Evolutionary conservation across 2,888 invertebrate genomes (phyloP).

Genomic region (Diploptera punctata): DNA sequence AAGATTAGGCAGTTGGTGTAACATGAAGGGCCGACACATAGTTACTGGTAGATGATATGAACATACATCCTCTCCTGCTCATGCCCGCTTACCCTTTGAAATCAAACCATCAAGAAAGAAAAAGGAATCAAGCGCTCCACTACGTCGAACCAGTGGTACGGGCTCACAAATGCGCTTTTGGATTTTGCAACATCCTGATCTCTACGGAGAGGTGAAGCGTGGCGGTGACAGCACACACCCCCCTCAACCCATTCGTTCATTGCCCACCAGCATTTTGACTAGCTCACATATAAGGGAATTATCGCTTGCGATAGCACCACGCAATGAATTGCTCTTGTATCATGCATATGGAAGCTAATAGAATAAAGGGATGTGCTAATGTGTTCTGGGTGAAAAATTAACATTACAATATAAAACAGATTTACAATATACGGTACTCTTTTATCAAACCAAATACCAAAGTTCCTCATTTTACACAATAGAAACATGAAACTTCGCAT

Average conservation of each 20-base stretch:
- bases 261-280: conserved; percentile 30
- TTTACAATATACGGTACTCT: too few species aligned
- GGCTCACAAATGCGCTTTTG: conserved; percentile 23
- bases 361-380: not conserved
- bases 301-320: conserved; percentile 1
- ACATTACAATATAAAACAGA: not conserved
- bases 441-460: too few species aligned
- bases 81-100: conserved; percentile 39
- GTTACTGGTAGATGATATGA: conserved; percentile 30
- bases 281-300: conserved; percentile 7
- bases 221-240: conserved; percentile 27
- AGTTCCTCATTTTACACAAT: too few species aligned
- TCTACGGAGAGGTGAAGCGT: conserved; percentile 13
- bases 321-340: conserved; percentile 15
- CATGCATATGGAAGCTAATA: conserved; percentile 5
- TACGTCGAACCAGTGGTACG: conserved; percentile 15
- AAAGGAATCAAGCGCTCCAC: conserved; percentile 30
- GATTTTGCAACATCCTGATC: conserved; percentile 25
- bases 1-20: conserved; percentile 20
- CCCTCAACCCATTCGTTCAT: conserved; percentile 7
- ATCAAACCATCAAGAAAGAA: conserved; percentile 38
- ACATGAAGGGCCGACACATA: conserved; percentile 1
- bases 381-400: not conserved
- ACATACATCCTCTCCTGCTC: not conserved
- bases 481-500: too few species aligned